Percentiles rank a stretch among this genome's conserved stretches.
These are phyloP conservation scores for Brachionus manjavacas DNA, from an alignment of 1,140 invertebrate species.

Conservation along the genomic window DNA sequence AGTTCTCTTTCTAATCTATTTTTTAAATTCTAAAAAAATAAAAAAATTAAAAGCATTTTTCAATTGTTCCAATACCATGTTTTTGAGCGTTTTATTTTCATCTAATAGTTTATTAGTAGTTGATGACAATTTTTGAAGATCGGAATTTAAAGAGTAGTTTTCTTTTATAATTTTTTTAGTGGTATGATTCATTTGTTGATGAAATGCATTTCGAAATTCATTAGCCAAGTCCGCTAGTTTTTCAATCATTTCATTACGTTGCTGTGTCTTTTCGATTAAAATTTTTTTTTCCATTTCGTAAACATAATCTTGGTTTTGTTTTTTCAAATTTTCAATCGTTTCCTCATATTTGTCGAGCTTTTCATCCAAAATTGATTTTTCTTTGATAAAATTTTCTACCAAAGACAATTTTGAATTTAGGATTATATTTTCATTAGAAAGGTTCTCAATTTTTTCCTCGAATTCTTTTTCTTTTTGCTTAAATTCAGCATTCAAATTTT, in stretches of 20 bases:
- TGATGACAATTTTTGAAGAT: background rate
- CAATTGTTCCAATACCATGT: background rate
- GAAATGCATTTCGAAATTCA: slow-evolving; percentile 28
- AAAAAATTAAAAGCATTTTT: background rate
- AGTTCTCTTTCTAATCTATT: background rate
- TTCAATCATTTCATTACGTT: slow-evolving; percentile 22
- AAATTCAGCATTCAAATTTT: background rate
- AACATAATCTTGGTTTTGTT: slow-evolving; percentile 9
- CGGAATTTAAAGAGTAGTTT: slow-evolving; percentile 24
- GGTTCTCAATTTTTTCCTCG: background rate
- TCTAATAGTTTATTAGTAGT: background rate
- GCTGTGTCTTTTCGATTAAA: slow-evolving; percentile 15
- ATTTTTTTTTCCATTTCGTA: background rate
- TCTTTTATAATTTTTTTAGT: slow-evolving; percentile 30
- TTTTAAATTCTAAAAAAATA: background rate
- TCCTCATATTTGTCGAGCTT: background rate
- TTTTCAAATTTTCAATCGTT: slow-evolving; percentile 7
- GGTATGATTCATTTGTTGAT: slow-evolving; percentile 32
- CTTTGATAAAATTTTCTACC: slow-evolving; percentile 27
- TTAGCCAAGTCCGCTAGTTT: slow-evolving; percentile 12
- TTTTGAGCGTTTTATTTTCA: background rate
- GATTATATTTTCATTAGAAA: background rate
- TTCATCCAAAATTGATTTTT: background rate
- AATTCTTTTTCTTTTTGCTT: background rate
- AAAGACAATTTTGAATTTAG: slow-evolving; percentile 2